A percentile compares a stretch with the other conserved stretches of the same genome.
These are phyloP conservation scores for Hermaeophaga mercurialis DNA, from an alignment of 2,888 invertebrate genomes.

Conservation along the genomic window DNA sequence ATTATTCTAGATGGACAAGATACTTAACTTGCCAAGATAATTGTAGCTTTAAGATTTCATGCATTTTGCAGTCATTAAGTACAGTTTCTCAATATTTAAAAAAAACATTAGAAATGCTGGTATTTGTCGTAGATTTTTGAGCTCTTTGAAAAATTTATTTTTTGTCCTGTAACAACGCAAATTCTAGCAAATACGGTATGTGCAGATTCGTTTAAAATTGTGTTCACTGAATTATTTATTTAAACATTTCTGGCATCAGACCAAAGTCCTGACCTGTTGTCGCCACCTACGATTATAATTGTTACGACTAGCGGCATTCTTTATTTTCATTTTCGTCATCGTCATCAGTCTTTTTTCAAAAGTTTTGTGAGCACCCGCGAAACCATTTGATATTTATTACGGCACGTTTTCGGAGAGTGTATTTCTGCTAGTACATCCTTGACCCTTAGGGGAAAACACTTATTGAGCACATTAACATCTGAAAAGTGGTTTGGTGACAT, in stretches of 20 bases:
- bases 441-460: not conserved
- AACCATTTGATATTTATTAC: not conserved
- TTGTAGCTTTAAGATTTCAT: too few relatives aligned
- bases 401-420: not conserved
- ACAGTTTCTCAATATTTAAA: too few relatives aligned
- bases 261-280: constrained; percentile 15
- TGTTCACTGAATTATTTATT: too few relatives aligned
- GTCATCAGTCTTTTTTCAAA: constrained; percentile 21
- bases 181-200: too few relatives aligned
- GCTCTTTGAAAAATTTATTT: too few relatives aligned
- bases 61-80: too few relatives aligned
- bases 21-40: too few relatives aligned
- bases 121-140: too few relatives aligned
- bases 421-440: not conserved
- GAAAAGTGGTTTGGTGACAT: not conserved
- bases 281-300: constrained; percentile 21
- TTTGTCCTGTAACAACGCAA: too few relatives aligned
- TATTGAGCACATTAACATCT: not conserved
- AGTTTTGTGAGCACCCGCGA: constrained; percentile 18
- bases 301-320: constrained; percentile 21
- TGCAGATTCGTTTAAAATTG: too few relatives aligned
- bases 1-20: too few relatives aligned
- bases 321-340: constrained; percentile 6
- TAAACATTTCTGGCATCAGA: not conserved
- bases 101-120: too few relatives aligned